Conservation (phyloP, 2,113 vertebrate genomes). For the Puntigrus tetrazona region DNA sequence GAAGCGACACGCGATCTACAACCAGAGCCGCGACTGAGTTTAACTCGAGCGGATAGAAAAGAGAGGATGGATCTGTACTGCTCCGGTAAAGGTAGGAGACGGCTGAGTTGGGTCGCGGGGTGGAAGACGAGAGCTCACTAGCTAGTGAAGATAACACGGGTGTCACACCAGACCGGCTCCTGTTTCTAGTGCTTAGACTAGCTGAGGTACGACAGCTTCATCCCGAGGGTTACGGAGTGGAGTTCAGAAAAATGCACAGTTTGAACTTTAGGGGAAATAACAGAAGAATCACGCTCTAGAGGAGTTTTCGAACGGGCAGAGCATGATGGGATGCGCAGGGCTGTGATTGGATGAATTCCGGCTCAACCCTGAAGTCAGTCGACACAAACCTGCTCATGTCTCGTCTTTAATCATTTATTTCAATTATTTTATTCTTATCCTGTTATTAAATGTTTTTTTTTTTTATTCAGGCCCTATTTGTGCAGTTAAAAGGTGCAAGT, state of each 20-base stretch:
- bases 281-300: background rate
- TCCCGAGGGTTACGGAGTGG: background rate
- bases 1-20: slow-evolving; percentile 64
- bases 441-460: background rate
- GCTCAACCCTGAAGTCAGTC: background rate
- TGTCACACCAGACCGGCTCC: background rate
- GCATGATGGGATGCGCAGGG: background rate
- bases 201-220: background rate
- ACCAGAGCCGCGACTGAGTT: slow-evolving; percentile 31
- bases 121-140: slow-evolving; percentile 21
- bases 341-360: background rate
- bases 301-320: background rate
- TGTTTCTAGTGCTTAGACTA: background rate
- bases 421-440: background rate
- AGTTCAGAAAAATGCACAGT: background rate
- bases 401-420: too few species aligned
- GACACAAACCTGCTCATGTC: background rate
- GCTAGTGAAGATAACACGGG: slow-evolving; percentile 18
- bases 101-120: slow-evolving; percentile 44
- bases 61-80: slow-evolving; percentile 68
- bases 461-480: background rate
- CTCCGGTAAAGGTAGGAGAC: slow-evolving; percentile 75
- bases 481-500: background rate
- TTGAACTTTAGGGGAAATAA: background rate
- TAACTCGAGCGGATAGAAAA: background rate